Percentiles rank a stretch among this genome's conserved stretches.
Evolutionary conservation across 1,140 invertebrate genomes (phyloP).

Genomic region (Lycorma delicatula): DNA sequence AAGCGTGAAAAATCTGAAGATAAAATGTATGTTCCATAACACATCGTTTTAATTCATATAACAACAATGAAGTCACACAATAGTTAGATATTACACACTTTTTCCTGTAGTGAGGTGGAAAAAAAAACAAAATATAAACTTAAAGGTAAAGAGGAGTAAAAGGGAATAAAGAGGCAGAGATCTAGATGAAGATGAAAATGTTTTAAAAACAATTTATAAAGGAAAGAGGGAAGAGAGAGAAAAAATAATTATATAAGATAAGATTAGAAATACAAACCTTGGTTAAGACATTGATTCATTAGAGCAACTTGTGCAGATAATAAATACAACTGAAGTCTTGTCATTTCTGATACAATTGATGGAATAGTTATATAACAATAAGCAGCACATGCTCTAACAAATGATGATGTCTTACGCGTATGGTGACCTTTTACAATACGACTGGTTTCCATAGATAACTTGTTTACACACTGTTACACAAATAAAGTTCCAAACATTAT

Average conservation of each 20-base stretch:
- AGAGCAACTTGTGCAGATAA: slow-evolving; percentile 81
- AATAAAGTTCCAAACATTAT: too few species aligned
- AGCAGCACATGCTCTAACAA: slow-evolving; percentile 88
- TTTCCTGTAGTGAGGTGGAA: too few species aligned
- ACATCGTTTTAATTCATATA: too few species aligned
- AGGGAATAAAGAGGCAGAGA: too few species aligned
- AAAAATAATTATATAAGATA: slow-evolving; percentile 19
- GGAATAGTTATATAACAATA: slow-evolving; percentile 95
- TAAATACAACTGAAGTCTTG: slow-evolving; percentile 75
- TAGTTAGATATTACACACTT: too few species aligned
- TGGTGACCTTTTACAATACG: slow-evolving; percentile 66
- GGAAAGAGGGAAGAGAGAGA: slow-evolving; percentile 86
- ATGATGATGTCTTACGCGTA: slow-evolving; percentile 69
- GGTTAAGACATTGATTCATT: slow-evolving; percentile 81
- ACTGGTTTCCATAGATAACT: slow-evolving; percentile 62
- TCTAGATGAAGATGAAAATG: too few species aligned
- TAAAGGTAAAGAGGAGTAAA: too few species aligned
- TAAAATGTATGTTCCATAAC: too few species aligned
- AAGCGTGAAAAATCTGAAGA: too few species aligned
- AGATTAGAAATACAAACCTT: slow-evolving; percentile 51
- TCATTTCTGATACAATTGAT: slow-evolving; percentile 67
- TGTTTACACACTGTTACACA: slow-evolving; percentile 61
- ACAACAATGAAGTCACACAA: too few species aligned
- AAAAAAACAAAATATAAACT: too few species aligned
- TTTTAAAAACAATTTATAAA: too few species aligned